Evolutionary conservation across 1,140 invertebrate species (phyloP).

Genomic region (Chlorops oryzae): DNA sequence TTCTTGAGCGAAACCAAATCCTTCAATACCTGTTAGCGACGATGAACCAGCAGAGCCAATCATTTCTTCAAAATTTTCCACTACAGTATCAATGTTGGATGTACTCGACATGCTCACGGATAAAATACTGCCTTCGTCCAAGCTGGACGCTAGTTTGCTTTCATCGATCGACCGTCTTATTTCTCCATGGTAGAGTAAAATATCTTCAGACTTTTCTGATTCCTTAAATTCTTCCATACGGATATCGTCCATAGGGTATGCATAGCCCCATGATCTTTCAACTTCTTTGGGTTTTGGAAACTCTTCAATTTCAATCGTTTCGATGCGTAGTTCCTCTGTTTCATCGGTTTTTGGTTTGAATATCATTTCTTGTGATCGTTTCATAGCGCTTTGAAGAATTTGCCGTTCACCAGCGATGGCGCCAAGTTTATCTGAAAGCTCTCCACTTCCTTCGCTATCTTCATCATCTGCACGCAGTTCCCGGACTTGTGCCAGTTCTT

Average conservation of each 20-base stretch:
- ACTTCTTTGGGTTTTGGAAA: slow-evolving; percentile 36
- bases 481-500: slow-evolving; percentile 31
- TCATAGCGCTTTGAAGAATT: slow-evolving; percentile 64
- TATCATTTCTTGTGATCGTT: slow-evolving; percentile 82
- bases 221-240: slow-evolving; percentile 32
- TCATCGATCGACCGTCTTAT: slow-evolving; percentile 36
- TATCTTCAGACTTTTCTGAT: slow-evolving; percentile 33
- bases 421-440: slow-evolving; percentile 22
- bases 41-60: slow-evolving; percentile 52
- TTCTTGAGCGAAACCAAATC: slow-evolving; percentile 35
- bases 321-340: slow-evolving; percentile 9
- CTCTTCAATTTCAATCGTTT: slow-evolving; percentile 33
- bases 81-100: slow-evolving; percentile 54
- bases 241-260: slow-evolving; percentile 31
- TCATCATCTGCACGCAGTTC: slow-evolving; percentile 36
- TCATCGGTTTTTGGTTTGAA: slow-evolving; percentile 62
- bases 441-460: slow-evolving; percentile 38
- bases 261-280: slow-evolving; percentile 36
- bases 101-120: slow-evolving; percentile 54
- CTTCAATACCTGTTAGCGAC: slow-evolving; percentile 42
- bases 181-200: slow-evolving; percentile 36
- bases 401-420: slow-evolving; percentile 45
- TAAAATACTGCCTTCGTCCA: slow-evolving; percentile 54
- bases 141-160: slow-evolving; percentile 50
- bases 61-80: slow-evolving; percentile 52